phyloP scores from a whole-genome alignment of 2,113 vertebrate genomes.

The Puffinus mauretanicus region DNA sequence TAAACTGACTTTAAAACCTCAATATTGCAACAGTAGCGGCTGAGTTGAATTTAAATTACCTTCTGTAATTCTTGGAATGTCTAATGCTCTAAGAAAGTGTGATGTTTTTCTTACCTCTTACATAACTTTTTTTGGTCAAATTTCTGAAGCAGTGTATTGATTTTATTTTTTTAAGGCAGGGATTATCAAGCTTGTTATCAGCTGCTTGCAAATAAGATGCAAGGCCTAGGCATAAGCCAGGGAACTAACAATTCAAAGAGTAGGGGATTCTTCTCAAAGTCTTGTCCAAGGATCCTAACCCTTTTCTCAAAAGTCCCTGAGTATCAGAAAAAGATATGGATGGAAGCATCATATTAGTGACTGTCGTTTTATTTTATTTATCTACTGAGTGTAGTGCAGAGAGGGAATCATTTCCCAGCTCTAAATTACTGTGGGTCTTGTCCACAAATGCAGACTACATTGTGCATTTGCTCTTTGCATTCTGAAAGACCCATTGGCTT shows the following conservation, averaged over 20 bases:
- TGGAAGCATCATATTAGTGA: not conserved
- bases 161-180: not conserved
- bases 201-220: not conserved
- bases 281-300: not conserved
- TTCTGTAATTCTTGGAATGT: slow-evolving; percentile 65
- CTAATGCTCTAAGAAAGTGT: slow-evolving; percentile 56
- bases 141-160: slow-evolving; percentile 12
- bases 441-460: not conserved
- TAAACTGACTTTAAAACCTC: slow-evolving; percentile 71
- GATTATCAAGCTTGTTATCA: not conserved
- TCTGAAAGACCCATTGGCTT: not conserved
- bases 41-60: slow-evolving; percentile 73
- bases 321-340: not conserved
- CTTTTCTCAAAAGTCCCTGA: not conserved
- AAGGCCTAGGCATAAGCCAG: not conserved
- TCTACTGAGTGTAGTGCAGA: not conserved
- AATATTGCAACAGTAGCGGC: slow-evolving; percentile 66
- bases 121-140: slow-evolving; percentile 62
- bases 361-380: not conserved
- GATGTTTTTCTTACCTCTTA: slow-evolving; percentile 66
- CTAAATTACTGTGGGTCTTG: not conserved
- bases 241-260: not conserved
- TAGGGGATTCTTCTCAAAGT: not conserved
- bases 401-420: not conserved
- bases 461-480: not conserved